Evolutionary conservation across 2,888 invertebrate genomes (phyloP).

Genomic region (Tenthredo mesomela): DNA sequence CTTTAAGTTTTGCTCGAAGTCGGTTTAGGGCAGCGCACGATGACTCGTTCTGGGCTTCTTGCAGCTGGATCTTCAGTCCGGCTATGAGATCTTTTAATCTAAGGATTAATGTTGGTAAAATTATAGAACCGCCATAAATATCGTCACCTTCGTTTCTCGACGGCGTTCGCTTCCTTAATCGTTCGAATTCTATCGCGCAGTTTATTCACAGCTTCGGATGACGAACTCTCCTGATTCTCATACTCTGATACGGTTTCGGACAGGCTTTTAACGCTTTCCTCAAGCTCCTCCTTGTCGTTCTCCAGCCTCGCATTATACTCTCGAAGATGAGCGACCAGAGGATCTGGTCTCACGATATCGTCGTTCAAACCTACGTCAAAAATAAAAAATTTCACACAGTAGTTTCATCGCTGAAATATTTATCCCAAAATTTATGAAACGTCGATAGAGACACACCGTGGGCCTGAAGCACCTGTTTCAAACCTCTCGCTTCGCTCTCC

Average conservation of each 20-base stretch:
- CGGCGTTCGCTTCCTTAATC: constrained; percentile 63
- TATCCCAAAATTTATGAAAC: background rate
- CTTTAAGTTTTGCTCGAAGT: constrained; percentile 69
- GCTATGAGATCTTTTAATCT: constrained; percentile 68
- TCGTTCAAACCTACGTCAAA: constrained; percentile 55
- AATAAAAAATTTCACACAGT: background rate
- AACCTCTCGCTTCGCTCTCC: constrained; percentile 70
- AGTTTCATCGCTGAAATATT: background rate
- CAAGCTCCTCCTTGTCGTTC: constrained; percentile 65
- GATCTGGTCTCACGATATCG: constrained; percentile 68
- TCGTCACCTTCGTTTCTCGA: constrained; percentile 69
- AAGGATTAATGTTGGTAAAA: constrained; percentile 7
- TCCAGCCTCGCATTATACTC: constrained; percentile 69
- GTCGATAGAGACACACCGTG: constrained; percentile 62
- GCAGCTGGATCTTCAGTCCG: constrained; percentile 65
- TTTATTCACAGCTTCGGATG: constrained; percentile 64
- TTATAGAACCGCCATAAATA: background rate
- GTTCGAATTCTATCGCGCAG: constrained; percentile 65
- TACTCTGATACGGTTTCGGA: constrained; percentile 68
- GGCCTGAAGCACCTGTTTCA: constrained; percentile 67
- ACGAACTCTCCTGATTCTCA: constrained; percentile 64
- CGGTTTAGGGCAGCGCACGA: constrained; percentile 71
- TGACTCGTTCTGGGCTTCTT: constrained; percentile 67
- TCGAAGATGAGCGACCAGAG: constrained; percentile 68
- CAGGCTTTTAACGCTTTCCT: constrained; percentile 69